Conservation (phyloP, 2,113 vertebrate species). For the Emberiza fucata region DNA sequence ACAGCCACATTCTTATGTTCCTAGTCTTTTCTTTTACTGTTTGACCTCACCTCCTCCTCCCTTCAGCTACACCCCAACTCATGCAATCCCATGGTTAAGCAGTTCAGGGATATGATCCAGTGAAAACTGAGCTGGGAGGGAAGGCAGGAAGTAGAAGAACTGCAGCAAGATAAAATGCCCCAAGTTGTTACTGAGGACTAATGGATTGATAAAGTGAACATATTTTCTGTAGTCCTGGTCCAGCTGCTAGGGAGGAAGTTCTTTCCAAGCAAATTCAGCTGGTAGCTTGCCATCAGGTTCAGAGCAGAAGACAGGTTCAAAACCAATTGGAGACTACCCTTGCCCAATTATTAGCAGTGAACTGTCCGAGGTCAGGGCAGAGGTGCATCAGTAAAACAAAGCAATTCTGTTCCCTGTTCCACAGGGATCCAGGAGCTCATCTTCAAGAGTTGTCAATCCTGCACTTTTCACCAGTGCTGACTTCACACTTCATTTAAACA, state of each 20-base stretch:
- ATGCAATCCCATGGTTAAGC: neutral
- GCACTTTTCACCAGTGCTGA: neutral
- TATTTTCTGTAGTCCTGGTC: neutral
- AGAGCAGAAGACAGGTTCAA: neutral
- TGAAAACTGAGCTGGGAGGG: neutral
- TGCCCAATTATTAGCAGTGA: neutral
- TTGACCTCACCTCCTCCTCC: neutral
- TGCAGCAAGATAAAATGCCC: neutral
- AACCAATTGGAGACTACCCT: neutral
- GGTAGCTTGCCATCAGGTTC: neutral
- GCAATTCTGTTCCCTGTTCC: neutral
- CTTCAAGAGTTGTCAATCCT: neutral
- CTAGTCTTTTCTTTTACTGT: neutral
- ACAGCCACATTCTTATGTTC: neutral
- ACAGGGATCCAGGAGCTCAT: neutral
- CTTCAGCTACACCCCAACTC: neutral
- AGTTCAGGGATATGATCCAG: neutral
- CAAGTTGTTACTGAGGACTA: neutral
- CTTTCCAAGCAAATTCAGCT: neutral
- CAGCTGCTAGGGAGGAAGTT: neutral
- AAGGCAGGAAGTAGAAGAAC: neutral
- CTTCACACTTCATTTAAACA: slow-evolving; percentile 34
- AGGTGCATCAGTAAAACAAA: neutral
- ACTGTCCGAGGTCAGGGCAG: neutral
- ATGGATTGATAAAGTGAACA: neutral